Evolutionary conservation across 2,797 vertebrate genomes (phyloP).

Genomic region (Enteromius trimaculatus): DNA sequence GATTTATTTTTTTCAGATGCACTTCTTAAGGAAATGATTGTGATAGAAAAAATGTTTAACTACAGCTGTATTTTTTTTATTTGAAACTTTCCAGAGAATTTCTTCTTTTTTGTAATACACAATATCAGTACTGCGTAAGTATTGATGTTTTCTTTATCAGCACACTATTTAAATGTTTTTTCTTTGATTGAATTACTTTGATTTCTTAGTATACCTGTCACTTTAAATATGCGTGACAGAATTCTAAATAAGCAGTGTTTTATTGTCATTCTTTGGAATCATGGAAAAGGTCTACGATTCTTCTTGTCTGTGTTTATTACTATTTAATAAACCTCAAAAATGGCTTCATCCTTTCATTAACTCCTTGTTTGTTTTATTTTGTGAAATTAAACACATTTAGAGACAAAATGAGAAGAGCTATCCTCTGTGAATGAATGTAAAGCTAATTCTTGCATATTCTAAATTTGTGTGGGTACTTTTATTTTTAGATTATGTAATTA

Average conservation of each 20-base stretch:
- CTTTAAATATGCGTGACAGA: conserved; percentile 92
- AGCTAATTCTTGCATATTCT: neutral
- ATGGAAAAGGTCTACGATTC: conserved; percentile 81
- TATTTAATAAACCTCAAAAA: conserved; percentile 93
- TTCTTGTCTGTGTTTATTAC: conserved; percentile 83
- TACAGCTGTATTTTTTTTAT: conserved; percentile 96
- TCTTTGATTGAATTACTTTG: conserved; percentile 74
- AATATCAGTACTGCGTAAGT: conserved; percentile 75
- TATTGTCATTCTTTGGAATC: conserved; percentile 91
- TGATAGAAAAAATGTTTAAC: conserved; percentile 83
- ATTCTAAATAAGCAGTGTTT: conserved; percentile 98
- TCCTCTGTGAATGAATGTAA: neutral
- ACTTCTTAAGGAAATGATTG: conserved; percentile 90
- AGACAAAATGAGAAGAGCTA: neutral
- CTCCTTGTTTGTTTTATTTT: neutral
- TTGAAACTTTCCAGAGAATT: conserved; percentile 71
- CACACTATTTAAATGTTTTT: conserved; percentile 83
- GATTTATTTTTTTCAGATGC: conserved; percentile 87
- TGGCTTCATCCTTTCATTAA: neutral
- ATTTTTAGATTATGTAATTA: neutral
- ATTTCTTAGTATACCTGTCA: conserved; percentile 84
- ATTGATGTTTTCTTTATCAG: conserved; percentile 86
- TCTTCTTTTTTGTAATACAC: conserved; percentile 84
- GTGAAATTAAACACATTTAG: neutral
- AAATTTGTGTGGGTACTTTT: neutral